Evolutionary conservation across 2,888 invertebrate genomes (phyloP), one percentile per base, ranked within the genome.

Genomic region (Bedellia somnulentella): DNA sequence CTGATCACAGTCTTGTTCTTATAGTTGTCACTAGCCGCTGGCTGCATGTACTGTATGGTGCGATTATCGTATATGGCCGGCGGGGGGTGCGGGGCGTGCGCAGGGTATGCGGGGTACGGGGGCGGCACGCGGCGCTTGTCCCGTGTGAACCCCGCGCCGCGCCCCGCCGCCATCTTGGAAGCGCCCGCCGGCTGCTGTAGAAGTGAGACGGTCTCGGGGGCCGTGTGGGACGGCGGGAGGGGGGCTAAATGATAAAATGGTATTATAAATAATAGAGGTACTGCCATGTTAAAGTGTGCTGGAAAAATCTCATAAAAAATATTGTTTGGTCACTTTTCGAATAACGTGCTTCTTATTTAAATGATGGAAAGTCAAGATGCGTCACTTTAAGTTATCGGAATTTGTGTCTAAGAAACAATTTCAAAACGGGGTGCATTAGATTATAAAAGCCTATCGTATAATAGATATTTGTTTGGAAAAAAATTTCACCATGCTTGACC

Each of bases 131-230:
- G 50, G 12, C 56, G 52, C 10, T 35, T 71, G 38, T 76, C 76
- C 3, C 71, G 47, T 9, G 34, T 42, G 45, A 63, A 75, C 25
- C 57, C 44, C 11, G 75, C 57, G 10, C 64, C 61, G 34, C 60
- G 66, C 3, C 60, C 47, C 6, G 67, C 55, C 22, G 63, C 52
- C 38, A 66, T 71, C 45, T 71, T 71, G 10, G 58, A 44, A 36
- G 51, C 58, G 35, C 58, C 67, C 30, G 60, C 47, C 15, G 73
- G 70, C 42, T 71, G 70, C 43, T 75, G 75, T 33, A 75, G 49
- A 22, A 75, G 44, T 6, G 71, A 71, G 17, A 75, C 75, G n/a
- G 75, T 73, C 42, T 75, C 75, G 12, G 75, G 75, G 13, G 75
- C 75, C 9, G 71, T 73, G 40, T 70, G 70, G n/a, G 73, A 75